phyloP scores from a whole-genome alignment of 2,888 invertebrate species.

The Siphonodentalium dalli region DNA sequence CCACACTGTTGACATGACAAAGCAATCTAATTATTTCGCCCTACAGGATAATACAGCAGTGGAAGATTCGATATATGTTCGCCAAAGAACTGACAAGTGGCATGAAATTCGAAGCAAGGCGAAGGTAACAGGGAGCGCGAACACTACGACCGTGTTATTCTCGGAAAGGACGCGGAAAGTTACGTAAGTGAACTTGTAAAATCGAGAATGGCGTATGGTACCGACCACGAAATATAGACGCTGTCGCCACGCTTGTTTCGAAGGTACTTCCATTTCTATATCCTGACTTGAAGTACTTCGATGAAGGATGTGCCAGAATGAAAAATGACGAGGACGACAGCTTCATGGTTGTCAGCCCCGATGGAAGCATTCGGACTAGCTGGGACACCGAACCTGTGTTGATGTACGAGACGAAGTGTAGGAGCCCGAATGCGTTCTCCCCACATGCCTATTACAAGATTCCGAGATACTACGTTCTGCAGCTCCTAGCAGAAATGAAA shows the following conservation, averaged over 20 bases:
- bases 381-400: not conserved
- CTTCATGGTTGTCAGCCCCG: not conserved
- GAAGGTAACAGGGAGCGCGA: not conserved
- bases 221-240: not conserved
- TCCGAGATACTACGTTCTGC: not conserved
- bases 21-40: too few relatives aligned
- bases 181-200: too few relatives aligned
- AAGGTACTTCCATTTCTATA: not conserved
- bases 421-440: not conserved
- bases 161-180: too few relatives aligned
- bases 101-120: not conserved
- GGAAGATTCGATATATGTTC: not conserved
- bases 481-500: not conserved
- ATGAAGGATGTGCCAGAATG: not conserved
- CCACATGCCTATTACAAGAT: not conserved
- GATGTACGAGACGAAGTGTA: not conserved
- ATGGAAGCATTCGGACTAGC: not conserved
- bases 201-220: not conserved
- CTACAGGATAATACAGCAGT: not conserved
- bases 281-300: not conserved
- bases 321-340: not conserved
- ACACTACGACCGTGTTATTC: too few relatives aligned
- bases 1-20: too few relatives aligned
- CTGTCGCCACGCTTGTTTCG: not conserved
- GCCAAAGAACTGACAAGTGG: not conserved